Base-by-base conservation (phyloP, 2,113 vertebrate species). In the Malurus elegans region DNA sequence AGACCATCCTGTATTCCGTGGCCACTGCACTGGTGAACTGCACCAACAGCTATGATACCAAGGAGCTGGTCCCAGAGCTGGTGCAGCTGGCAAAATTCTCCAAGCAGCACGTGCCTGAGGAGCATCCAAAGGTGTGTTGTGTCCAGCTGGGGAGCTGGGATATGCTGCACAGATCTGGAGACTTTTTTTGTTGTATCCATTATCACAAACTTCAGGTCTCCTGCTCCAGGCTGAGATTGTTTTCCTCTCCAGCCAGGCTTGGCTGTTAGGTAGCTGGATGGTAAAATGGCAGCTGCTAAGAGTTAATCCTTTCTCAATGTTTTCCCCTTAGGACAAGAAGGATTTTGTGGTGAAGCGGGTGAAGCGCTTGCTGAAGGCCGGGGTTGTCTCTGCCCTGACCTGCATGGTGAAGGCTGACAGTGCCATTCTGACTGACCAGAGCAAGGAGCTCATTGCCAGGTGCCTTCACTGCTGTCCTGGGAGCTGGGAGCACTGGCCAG, bases 71-170 rank as follows among this genome's bases (percentile, higher is more conserved):
- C 66, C 99, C 99, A 3, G 99, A 99, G 95, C 97, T 99, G 74
- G 98, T 99, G n/a, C 98, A 99, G 80, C 97, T 99, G 23, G 99
- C 99, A 71, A 99, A 99, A 83, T 99, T 99, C 95, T 99, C 99
- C 90, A 99, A 99, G 97, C 99, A 99, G 80, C 99, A 99, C 0
- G 99, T 99, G 20, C 99, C 99, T 2, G 99, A 99, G 96, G 98
- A 99, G 80, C 99, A 99, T 51, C 99, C 99, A 0, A 99, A 99
- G 98, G 99, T 99, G 98, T 26, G 65, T 14, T 54, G 36, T 47
- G 44, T 60, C 24, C n/a, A 40, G 53, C 38, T 7, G 4, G 20
- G 40, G 26, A 51, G 62, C 29, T 38, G 34, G 32, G 69, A 64
- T 65, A 18, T 67, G 65, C 21, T 75, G 54, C 40, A 88, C 0